These are phyloP conservation scores for Natrix natrix DNA, from an alignment of 2,797 vertebrate genomes.

Conservation along the genomic window DNA sequence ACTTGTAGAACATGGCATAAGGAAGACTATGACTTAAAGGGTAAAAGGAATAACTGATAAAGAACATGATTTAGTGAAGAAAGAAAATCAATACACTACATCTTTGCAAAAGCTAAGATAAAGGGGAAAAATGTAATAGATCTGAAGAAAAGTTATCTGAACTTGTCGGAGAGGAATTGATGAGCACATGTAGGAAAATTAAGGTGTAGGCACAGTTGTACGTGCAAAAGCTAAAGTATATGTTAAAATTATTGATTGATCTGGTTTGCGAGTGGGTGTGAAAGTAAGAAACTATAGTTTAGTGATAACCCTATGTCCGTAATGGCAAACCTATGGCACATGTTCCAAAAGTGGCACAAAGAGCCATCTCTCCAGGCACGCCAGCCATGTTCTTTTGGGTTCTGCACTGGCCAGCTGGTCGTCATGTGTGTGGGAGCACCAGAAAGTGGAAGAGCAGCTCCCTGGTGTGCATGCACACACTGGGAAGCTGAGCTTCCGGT, in stretches of 20 bases:
- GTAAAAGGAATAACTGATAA: neutral
- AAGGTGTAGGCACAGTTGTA: neutral
- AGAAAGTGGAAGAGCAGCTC: no score
- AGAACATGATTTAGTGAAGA: neutral
- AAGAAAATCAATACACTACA: neutral
- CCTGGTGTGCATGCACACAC: no score
- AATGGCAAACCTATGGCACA: no score
- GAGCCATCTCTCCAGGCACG: no score
- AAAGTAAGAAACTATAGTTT: neutral
- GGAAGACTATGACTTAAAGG: neutral
- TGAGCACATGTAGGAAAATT: neutral
- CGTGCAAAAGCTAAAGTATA: neutral
- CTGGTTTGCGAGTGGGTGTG: neutral
- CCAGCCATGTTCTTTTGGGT: no score
- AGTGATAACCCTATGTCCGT: neutral
- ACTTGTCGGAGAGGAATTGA: neutral
- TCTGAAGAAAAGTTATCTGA: neutral
- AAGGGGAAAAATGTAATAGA: neutral
- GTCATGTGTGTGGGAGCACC: no score
- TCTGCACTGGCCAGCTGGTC: no score
- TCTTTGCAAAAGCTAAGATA: neutral
- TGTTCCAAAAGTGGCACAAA: no score
- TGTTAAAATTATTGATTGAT: neutral
- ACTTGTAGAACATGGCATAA: neutral
- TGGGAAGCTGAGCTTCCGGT: no score